Evolutionary conservation across 1,140 invertebrate species (phyloP), one percentile per base, ranked within the genome.

Genomic region (Bombus consobrinus): DNA sequence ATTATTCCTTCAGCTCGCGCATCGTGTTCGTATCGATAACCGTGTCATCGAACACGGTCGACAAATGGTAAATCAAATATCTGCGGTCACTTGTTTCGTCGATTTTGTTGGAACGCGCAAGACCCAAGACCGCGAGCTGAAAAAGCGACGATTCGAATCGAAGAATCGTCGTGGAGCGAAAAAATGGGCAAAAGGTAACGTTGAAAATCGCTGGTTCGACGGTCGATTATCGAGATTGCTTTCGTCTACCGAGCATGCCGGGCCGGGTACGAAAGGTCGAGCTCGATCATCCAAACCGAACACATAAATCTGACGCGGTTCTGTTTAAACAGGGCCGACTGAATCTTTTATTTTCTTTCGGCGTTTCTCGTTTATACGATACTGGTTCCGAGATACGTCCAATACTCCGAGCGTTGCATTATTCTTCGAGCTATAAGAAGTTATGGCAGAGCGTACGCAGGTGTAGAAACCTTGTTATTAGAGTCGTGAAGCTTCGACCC

Each of bases 401-500:
- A 78, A 89, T 89, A 86, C 82, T 72, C 41, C 47, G 9, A 15
- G 74, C 39, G 64, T 53, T 53, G 64, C 66, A 59, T 64, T 80
- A 87, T 75, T 64, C 81, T 68, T 71, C 59, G 78, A 32, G 69
- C 73, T 80, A 66, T 77, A 81, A 88, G 87, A 81, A 89, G 88
- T 90, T 89, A 89, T 69, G 78, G 66, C 66, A 81, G 47, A 68
- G 25, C 25, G 66, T 28, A 59, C 47, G 66, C 87, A 84, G 76
- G 62, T 90, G 81, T 22, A 22, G 47, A 53, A 89, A 83, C 84
- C 57, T 64, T 81, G 77, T 86, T 90, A 90, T 89, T 90, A 88
- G 81, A 72, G 69, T 85, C 80, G 81, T 47, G 84, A 81, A 81
- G 53, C 77, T 84, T 81, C 77, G 62, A 68, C 68, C 71, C 80